phyloP scores from a whole-genome alignment of 2,797 vertebrate species.

The Poliocrania exsul region DNA sequence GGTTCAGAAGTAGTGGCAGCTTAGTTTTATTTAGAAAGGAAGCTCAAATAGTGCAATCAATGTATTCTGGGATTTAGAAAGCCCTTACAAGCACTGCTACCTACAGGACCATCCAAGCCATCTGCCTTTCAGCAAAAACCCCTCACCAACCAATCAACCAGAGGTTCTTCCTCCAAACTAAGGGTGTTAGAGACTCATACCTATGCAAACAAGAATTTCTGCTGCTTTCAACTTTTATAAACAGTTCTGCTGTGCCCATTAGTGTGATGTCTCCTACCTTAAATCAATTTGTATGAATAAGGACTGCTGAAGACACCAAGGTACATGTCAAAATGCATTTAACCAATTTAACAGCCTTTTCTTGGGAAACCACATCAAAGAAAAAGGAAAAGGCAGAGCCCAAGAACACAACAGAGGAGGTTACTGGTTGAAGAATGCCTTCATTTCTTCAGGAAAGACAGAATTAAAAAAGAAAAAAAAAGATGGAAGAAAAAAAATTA shows the following conservation, averaged over 20 bases:
- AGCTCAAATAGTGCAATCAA: background rate
- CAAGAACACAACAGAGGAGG: background rate
- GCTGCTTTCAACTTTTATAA: background rate
- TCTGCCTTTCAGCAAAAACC: background rate
- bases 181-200: background rate
- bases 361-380: background rate
- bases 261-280: background rate
- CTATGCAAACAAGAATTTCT: background rate
- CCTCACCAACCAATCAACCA: background rate
- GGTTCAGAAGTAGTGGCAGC: background rate
- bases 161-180: background rate
- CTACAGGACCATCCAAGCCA: accelerated
- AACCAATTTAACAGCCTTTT: background rate
- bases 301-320: background rate
- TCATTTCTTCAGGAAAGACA: background rate
- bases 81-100: background rate
- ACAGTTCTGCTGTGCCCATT: background rate
- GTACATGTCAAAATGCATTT: background rate
- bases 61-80: background rate
- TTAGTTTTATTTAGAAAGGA: background rate
- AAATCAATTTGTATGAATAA: background rate
- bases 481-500: background rate
- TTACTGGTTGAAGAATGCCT: background rate
- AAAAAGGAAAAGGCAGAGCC: background rate
- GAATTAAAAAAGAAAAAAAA: background rate